Percentiles rank a stretch among this genome's conserved stretches.
phyloP scores from a whole-genome alignment of 64 coral and sea anemone species.

The Exaiptasia diaphana region DNA sequence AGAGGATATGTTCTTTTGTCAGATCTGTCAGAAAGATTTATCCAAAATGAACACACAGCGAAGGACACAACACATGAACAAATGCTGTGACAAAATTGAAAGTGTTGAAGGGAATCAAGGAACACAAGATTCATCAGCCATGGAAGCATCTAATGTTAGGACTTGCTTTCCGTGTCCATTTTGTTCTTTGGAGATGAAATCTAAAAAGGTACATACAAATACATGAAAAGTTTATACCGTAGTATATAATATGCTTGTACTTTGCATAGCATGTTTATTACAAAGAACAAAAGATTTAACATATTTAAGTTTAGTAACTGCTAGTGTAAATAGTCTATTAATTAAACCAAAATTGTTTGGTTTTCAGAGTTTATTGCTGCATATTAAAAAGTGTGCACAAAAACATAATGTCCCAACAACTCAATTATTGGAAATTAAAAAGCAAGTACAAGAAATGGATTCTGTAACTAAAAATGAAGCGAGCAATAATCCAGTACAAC shows the following conservation, averaged over 20 bases:
- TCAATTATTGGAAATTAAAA: conserved; percentile 63
- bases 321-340: neutral
- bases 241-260: no score
- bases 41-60: conserved; percentile 85
- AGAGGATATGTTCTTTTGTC: conserved; percentile 71
- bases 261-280: no score
- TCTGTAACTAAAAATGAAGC: neutral
- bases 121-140: neutral
- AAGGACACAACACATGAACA: conserved; percentile 87
- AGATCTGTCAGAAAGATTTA: conserved; percentile 88
- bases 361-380: no score
- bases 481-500: neutral
- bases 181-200: conserved; percentile 61
- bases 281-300: no score
- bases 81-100: conserved; percentile 73
- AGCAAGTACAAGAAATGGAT: neutral
- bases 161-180: conserved; percentile 50
- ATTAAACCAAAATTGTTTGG: neutral
- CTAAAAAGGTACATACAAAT: conserved; percentile 69
- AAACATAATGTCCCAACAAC: conserved; percentile 56
- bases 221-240: no score
- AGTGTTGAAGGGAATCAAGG: neutral
- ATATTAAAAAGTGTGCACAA: conserved; percentile 93
- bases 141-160: no score
- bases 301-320: no score